phyloP scores from a whole-genome alignment of 2,888 invertebrate genomes.

The Calliphora vomitoria region DNA sequence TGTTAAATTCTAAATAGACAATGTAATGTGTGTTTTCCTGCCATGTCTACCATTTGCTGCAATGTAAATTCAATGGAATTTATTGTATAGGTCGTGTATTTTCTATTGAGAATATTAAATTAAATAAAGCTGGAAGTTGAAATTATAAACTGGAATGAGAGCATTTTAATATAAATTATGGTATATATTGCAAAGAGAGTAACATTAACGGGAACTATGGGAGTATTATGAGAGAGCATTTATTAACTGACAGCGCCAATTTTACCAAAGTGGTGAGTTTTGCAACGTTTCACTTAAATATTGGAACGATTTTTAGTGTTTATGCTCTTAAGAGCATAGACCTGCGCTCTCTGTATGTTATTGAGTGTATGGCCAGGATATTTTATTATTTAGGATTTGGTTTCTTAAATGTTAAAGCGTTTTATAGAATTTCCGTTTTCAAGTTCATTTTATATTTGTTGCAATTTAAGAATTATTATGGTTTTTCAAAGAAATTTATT shows the following conservation, averaged over 20 bases:
- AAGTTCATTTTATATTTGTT: neutral
- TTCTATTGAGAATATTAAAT: slow-evolving; percentile 46
- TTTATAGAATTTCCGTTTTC: slow-evolving; percentile 10
- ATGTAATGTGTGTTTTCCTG: slow-evolving; percentile 44
- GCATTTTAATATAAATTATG: neutral
- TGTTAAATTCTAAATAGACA: slow-evolving; percentile 62
- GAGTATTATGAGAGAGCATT: neutral
- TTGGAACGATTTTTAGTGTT: neutral
- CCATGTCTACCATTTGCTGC: slow-evolving; percentile 35
- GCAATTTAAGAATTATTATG: neutral
- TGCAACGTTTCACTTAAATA: neutral
- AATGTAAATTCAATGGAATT: slow-evolving; percentile 66
- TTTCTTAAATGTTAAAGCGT: neutral
- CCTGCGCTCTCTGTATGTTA: slow-evolving; percentile 29
- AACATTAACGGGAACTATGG: neutral
- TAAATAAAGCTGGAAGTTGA: slow-evolving; percentile 45
- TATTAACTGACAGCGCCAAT: slow-evolving; percentile 16
- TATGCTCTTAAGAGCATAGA: neutral
- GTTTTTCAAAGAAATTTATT: neutral
- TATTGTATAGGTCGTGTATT: slow-evolving; percentile 72
- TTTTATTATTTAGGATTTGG: slow-evolving; percentile 10
- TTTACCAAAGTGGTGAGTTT: slow-evolving; percentile 33
- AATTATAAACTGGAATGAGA: slow-evolving; percentile 42
- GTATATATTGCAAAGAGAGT: neutral
- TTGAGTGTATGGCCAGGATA: neutral